A percentile compares a stretch with the other conserved stretches of the same genome.
These are phyloP conservation scores for Malachius bipustulatus DNA, from an alignment of 2,888 invertebrate genomes.

Conservation along the genomic window DNA sequence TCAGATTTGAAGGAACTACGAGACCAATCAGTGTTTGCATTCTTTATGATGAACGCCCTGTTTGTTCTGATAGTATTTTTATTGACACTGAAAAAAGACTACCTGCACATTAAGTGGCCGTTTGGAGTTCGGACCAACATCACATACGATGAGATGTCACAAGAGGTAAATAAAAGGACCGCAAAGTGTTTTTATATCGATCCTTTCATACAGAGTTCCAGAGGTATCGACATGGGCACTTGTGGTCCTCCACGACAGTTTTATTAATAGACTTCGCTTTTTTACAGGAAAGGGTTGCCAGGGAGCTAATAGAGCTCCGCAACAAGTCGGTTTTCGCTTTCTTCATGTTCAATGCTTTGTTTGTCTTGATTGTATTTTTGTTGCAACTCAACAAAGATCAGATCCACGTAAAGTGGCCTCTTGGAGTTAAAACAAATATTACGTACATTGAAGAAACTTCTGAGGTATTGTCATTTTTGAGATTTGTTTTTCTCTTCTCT, in stretches of 20 bases:
- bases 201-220: conserved; percentile 13
- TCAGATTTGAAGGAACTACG: conserved; percentile 86
- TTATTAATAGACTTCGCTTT: conserved; percentile 15
- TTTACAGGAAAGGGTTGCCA: conserved; percentile 76
- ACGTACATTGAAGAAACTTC: conserved; percentile 86
- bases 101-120: conserved; percentile 92
- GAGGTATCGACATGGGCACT: conserved; percentile 31
- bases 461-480: conserved; percentile 54
- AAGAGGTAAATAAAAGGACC: conserved; percentile 73
- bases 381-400: conserved; percentile 98
- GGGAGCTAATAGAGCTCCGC: conserved; percentile 85
- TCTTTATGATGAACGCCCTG: conserved; percentile 97
- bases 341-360: conserved; percentile 99
- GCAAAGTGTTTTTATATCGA: conserved; percentile 2
- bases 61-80: conserved; percentile 98
- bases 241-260: conserved; percentile 36
- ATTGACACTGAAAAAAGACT: conserved; percentile 96
- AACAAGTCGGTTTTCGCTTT: conserved; percentile 97
- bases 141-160: conserved; percentile 77
- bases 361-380: conserved; percentile 97
- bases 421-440: conserved; percentile 89
- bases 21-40: conserved; percentile 89
- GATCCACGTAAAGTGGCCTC: conserved; percentile 94
- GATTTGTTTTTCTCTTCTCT: too few relatives aligned
- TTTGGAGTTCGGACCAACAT: conserved; percentile 89